Percentiles rank a stretch among this genome's conserved stretches.
Evolutionary conservation across 35 echinoderm and acorn worm genomes (phyloP).

Genomic region (Apostichopus parvimensis): DNA sequence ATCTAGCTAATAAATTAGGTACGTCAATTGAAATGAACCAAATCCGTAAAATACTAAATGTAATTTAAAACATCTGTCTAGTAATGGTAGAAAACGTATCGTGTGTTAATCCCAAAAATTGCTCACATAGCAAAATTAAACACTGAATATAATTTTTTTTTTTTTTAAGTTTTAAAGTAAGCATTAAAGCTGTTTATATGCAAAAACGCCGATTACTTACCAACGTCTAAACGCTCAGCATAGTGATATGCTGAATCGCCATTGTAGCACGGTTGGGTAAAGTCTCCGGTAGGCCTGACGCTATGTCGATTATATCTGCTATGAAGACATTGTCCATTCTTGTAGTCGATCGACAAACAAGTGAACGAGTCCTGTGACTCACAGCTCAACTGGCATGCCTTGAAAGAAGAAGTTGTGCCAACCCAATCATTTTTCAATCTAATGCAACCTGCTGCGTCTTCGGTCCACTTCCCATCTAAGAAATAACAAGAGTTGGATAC

Average conservation of each 20-base stretch:
- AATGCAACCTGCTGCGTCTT: not conserved
- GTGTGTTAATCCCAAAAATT: too few species aligned
- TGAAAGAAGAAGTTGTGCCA: not conserved
- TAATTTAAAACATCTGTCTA: too few species aligned
- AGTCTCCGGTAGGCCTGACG: not conserved
- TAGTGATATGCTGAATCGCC: not conserved
- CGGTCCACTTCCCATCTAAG: not conserved
- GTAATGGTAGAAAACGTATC: too few species aligned
- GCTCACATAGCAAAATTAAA: too few species aligned
- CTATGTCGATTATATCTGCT: not conserved
- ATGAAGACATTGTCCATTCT: not conserved
- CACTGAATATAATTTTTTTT: not conserved
- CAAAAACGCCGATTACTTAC: not conserved
- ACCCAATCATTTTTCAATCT: not conserved
- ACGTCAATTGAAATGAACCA: too few species aligned
- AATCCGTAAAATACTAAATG: too few species aligned
- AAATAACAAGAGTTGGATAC: too few species aligned
- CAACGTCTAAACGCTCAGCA: not conserved
- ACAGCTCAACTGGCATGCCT: not conserved
- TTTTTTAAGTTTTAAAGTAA: not conserved
- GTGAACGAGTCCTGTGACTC: not conserved
- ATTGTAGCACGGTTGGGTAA: conserved; percentile 19
- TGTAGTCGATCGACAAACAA: conserved; percentile 7
- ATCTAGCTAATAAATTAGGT: too few species aligned
- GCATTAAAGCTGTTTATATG: not conserved